phyloP scores from a whole-genome alignment of 2,797 vertebrate genomes.

The Parauchenoglanis punctatus region DNA sequence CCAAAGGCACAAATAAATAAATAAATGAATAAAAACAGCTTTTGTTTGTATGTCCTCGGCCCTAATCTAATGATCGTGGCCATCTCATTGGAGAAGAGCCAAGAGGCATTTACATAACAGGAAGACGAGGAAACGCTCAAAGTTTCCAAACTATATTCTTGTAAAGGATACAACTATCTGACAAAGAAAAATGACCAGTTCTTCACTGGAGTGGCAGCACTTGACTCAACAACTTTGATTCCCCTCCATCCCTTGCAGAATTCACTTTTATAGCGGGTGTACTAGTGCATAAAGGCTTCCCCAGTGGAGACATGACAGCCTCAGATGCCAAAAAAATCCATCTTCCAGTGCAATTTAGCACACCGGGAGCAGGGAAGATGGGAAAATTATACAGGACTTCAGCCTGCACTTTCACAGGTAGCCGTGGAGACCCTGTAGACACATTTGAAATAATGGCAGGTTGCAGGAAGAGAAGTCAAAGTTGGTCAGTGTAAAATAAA shows the following conservation, averaged over 20 bases:
- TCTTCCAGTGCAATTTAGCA: constrained; percentile 78
- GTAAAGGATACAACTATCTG: constrained; percentile 71
- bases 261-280: constrained; percentile 78
- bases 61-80: constrained; percentile 49
- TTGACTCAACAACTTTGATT: constrained; percentile 71
- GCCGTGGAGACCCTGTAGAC: constrained; percentile 72
- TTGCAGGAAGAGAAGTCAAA: constrained; percentile 81
- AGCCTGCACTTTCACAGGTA: constrained; percentile 80
- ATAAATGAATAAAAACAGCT: not conserved
- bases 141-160: constrained; percentile 60
- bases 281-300: constrained; percentile 77
- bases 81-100: constrained; percentile 44
- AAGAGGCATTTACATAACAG: constrained; percentile 53
- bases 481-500: constrained; percentile 79
- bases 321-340: constrained; percentile 75
- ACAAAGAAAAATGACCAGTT: constrained; percentile 67
- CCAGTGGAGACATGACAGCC: constrained; percentile 75
- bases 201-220: constrained; percentile 72
- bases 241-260: constrained; percentile 71
- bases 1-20: constrained; percentile 22
- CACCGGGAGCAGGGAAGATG: constrained; percentile 78
- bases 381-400: constrained; percentile 84
- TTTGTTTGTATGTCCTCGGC: constrained; percentile 35
- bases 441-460: constrained; percentile 79
- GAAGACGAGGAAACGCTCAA: constrained; percentile 43